These are phyloP conservation scores for Pterophyllum scalare DNA, from an alignment of 2,113 vertebrate genomes.

Conservation along the genomic window DNA sequence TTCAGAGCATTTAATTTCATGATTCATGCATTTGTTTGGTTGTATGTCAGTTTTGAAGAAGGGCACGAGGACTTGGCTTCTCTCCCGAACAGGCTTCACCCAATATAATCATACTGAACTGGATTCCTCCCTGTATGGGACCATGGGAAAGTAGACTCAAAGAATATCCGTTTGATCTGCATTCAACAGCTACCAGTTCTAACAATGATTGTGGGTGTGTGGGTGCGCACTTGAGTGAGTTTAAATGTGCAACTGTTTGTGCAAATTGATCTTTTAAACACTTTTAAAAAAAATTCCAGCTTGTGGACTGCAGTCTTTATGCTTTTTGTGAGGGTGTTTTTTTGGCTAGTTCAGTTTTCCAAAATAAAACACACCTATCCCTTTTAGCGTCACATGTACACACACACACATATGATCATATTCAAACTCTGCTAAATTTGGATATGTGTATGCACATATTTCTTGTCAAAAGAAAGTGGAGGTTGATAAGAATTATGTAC, in stretches of 20 bases:
- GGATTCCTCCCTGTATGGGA: constrained; percentile 40
- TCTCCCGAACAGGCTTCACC: constrained; percentile 46
- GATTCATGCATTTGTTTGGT: constrained; percentile 30
- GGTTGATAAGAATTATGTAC: constrained; percentile 16
- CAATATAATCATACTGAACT: constrained; percentile 44
- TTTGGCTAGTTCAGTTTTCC: constrained; percentile 18
- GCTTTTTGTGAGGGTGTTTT: background rate
- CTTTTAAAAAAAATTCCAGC: background rate
- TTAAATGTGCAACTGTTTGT: background rate
- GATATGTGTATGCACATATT: background rate
- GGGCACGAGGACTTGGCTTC: constrained; percentile 44
- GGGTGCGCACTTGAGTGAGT: background rate
- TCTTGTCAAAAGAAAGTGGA: background rate
- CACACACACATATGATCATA: background rate
- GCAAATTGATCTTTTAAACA: background rate
- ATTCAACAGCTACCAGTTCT: constrained; percentile 24
- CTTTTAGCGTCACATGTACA: background rate
- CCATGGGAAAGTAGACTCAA: constrained; percentile 63
- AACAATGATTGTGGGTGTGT: constrained; percentile 13
- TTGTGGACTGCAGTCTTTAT: background rate
- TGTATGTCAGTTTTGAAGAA: constrained; percentile 35
- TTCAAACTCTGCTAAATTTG: background rate
- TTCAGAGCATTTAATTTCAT: constrained; percentile 11
- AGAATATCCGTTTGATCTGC: constrained; percentile 40
- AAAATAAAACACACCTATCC: constrained; percentile 17